Base-by-base conservation (phyloP, 2,888 invertebrate species). In the Nesidiocoris tenuis region DNA sequence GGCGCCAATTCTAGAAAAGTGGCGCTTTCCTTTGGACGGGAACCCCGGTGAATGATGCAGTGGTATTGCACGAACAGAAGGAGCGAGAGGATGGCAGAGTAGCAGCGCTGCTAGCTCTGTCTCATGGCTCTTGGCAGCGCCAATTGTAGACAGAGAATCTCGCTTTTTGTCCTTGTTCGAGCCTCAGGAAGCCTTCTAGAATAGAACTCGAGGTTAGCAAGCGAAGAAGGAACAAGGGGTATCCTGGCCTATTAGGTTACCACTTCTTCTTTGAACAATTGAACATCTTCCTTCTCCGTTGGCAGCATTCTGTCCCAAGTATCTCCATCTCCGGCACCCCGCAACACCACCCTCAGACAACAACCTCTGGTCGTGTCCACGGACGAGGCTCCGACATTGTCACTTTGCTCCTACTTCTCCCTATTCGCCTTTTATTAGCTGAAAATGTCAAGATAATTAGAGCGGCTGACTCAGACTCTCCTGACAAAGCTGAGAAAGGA, bases 401-500 rank as follows among this genome's bases (percentile, higher is more conserved):
- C 67, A 67, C 67, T 67, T n/a, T 21, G 67, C 39, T 12, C 39
- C 39, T 39, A 39, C 12, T 39, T 66, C 66, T 17, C 17, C 66
- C 21, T 54, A 9, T 54, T 54, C 19, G 17, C 54, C 67, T 67
- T 56, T 67, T 55, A 67, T 67, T 67, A 67, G 67, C 55, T 67
- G 67, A 67, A 67, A 67, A 67, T 55, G 67, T 56, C 67, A 21
- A 67, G 67, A 67, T 67, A 67, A 67, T 67, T 67, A 67, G 67
- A 22, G 67, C 56, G 21, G 21, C 54, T 22, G 55, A n/a, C 22
- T 19, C 16, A 55, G 56, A 55, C 39, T 39, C n/a, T n/a, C n/a
- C n/a, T n/a, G n/a, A n/a, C n/a, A n/a, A n/a, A n/a, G n/a, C n/a
- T n/a, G n/a, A n/a, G n/a, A n/a, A n/a, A n/a, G n/a, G 12, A 39